phyloP scores from a whole-genome alignment of 2,113 vertebrate species.

The Malurus melanocephalus region DNA sequence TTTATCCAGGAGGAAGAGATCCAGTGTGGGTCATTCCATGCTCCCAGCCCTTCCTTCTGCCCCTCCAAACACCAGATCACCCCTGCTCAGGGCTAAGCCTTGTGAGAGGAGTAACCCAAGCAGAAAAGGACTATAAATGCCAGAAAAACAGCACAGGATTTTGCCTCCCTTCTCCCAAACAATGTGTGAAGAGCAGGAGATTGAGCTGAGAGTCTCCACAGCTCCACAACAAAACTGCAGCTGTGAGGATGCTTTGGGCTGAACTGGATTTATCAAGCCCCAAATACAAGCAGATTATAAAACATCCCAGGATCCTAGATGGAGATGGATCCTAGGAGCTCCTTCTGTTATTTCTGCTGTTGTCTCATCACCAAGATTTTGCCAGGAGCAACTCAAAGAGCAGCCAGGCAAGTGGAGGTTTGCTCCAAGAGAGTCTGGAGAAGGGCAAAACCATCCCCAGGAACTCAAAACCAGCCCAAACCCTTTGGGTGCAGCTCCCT shows the following conservation, averaged over 20 bases:
- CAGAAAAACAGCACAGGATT: not conserved
- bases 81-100: not conserved
- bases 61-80: not conserved
- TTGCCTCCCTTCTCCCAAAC: not conserved
- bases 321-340: not conserved
- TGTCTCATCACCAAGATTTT: not conserved
- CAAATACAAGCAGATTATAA: not conserved
- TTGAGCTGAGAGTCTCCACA: not conserved
- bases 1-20: constrained; percentile 7
- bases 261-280: not conserved
- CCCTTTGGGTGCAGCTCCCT: not conserved
- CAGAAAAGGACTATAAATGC: not conserved
- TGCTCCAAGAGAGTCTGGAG: not conserved
- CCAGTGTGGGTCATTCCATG: not conserved
- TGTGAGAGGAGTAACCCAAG: not conserved
- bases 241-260: not conserved
- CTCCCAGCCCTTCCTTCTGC: not conserved
- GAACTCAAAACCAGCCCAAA: not conserved
- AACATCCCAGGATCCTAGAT: not conserved
- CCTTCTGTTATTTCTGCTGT: not conserved
- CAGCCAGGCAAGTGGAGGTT: not conserved
- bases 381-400: not conserved
- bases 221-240: not conserved
- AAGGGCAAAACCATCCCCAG: not conserved
- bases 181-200: not conserved